These are phyloP conservation scores for Hydrotaea diabolus DNA, from an alignment of 2,888 invertebrate genomes.

Conservation along the genomic window DNA sequence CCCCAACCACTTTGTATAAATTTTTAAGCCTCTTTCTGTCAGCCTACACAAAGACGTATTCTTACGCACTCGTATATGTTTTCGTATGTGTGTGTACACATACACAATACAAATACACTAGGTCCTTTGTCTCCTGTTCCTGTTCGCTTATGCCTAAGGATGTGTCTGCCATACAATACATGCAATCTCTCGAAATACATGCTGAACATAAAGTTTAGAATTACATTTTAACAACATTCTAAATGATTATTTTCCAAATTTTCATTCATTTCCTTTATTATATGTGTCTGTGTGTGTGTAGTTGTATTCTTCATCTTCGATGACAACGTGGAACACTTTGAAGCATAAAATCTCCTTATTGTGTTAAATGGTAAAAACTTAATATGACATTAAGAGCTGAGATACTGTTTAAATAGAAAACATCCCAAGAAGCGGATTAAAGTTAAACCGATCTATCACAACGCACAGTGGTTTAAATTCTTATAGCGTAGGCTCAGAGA, in stretches of 20 bases:
- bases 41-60: neutral
- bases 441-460: neutral
- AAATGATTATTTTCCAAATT: slow-evolving; percentile 25
- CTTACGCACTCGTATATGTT: neutral
- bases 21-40: slow-evolving; percentile 25
- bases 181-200: neutral
- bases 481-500: no score
- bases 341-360: slow-evolving; percentile 24
- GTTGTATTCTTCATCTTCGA: neutral
- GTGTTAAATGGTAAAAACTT: neutral
- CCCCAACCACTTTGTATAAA: slow-evolving; percentile 9
- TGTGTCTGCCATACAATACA: slow-evolving; percentile 5
- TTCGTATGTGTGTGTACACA: neutral
- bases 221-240: slow-evolving; percentile 34
- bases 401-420: neutral
- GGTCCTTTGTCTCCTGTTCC: slow-evolving; percentile 2
- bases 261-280: slow-evolving; percentile 8
- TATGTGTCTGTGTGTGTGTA: no score
- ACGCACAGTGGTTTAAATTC: neutral
- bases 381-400: slow-evolving; percentile 19
- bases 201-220: slow-evolving; percentile 11
- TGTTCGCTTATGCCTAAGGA: neutral
- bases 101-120: neutral
- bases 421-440: neutral
- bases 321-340: neutral